These are phyloP conservation scores for Lydus trimaculatus DNA, from an alignment of 2,888 invertebrate genomes.

Conservation along the genomic window DNA sequence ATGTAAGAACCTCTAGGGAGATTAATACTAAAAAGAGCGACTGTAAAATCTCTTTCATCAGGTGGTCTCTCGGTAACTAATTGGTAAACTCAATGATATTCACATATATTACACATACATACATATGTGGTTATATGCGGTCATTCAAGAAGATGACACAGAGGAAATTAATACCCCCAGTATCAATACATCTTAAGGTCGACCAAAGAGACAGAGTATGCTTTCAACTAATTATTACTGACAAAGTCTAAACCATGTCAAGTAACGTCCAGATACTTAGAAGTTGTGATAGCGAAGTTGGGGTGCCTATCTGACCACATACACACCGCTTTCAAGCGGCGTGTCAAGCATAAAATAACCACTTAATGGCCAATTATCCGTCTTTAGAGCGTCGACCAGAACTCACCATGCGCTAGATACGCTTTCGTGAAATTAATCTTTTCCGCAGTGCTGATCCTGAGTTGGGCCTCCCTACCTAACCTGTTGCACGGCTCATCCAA, in stretches of 20 bases:
- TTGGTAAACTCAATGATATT: slow-evolving; percentile 42
- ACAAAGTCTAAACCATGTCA: slow-evolving; percentile 51
- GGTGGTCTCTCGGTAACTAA: slow-evolving; percentile 38
- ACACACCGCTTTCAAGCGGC: slow-evolving; percentile 49
- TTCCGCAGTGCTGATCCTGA: slow-evolving; percentile 45
- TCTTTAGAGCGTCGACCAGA: slow-evolving; percentile 40
- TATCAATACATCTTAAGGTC: slow-evolving; percentile 57
- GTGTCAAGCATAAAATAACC: slow-evolving; percentile 51
- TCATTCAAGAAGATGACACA: slow-evolving; percentile 56
- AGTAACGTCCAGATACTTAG: slow-evolving; percentile 53
- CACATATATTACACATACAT: not conserved
- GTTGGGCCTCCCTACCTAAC: slow-evolving; percentile 45
- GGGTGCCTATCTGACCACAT: slow-evolving; percentile 55
- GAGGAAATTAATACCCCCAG: slow-evolving; percentile 53
- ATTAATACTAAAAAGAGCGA: slow-evolving; percentile 47
- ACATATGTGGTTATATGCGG: slow-evolving; percentile 41
- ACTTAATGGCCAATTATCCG: slow-evolving; percentile 54
- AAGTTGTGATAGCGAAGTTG: slow-evolving; percentile 50
- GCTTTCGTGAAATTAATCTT: slow-evolving; percentile 50
- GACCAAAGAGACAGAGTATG: slow-evolving; percentile 51
- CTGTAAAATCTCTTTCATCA: slow-evolving; percentile 43
- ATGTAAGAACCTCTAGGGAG: slow-evolving; percentile 35
- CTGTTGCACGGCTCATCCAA: slow-evolving; percentile 54
- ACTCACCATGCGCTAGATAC: slow-evolving; percentile 36
- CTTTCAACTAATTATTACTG: slow-evolving; percentile 59